These are phyloP conservation scores for Lumbricus terrestris DNA, from an alignment of 2,888 invertebrate species.

Conservation along the genomic window DNA sequence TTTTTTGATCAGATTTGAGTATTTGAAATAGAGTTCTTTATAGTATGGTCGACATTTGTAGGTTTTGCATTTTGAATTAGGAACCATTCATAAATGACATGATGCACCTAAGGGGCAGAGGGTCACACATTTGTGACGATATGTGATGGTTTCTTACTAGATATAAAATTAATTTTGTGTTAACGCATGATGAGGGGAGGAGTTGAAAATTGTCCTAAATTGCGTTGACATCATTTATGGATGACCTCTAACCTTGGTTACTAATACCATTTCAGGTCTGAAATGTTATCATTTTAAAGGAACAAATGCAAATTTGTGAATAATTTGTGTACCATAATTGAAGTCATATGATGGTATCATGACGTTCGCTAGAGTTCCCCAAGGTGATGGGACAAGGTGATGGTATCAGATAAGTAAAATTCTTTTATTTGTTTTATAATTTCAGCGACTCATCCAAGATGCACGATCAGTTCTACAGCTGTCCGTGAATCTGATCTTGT, in stretches of 20 bases:
- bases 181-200: too few relatives aligned
- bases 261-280: not conserved
- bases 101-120: too few relatives aligned
- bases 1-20: not conserved
- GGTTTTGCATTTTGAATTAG: not conserved
- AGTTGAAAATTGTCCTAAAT: too few relatives aligned
- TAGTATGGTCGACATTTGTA: not conserved
- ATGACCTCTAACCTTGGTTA: too few relatives aligned
- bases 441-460: not conserved
- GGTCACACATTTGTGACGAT: too few relatives aligned
- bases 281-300: not conserved
- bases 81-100: too few relatives aligned
- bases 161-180: too few relatives aligned
- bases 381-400: too few relatives aligned
- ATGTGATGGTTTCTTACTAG: too few relatives aligned
- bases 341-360: not conserved
- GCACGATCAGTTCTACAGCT: not conserved
- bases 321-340: not conserved
- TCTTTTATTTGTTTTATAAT: not conserved
- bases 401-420: not conserved
- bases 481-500: not conserved
- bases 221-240: too few relatives aligned
- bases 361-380: too few relatives aligned
- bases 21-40: not conserved
- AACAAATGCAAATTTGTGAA: not conserved